Evolutionary conservation across 2,113 vertebrate species (phyloP), one percentile per base, ranked within the genome.

Genomic region (Arenaria interpres): DNA sequence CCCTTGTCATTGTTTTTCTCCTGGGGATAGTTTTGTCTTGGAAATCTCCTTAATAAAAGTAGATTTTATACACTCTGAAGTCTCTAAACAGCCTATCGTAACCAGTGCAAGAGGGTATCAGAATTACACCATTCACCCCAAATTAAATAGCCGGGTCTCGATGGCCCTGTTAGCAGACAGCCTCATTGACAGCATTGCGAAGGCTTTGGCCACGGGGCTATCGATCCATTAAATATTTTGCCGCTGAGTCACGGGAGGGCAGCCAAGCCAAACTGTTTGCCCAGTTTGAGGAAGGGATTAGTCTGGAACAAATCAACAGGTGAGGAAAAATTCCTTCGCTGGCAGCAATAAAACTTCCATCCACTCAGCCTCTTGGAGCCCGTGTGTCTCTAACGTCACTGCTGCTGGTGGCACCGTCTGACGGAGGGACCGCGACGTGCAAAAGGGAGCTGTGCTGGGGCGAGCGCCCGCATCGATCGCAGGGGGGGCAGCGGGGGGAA

Each of bases 141-240:
- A 35, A 53, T 7, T 16, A 32, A 19, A 3, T 0, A 19, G 54
- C 63, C 13, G 0, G 5, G 3, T 20, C 16, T 20, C 7, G 6
- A 4, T 2, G 63, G 51, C 66, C 51, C 51, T 4, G 59, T 4
- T 3, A 37, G 54, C 73, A 1, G 50, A 17, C 69, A 24, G n/a
- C 56, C 59, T 53, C 46, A 2, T 2, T 18, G 46, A 30, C 5
- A 62, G 54, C 50, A 3, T 2, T 2, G 18, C 23, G 5, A 24
- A 41, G 50, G 39, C 25, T 9, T 62, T 13, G 24, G 82, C 60
- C 88, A 12, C 17, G 2, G 21, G 46, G 62, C 8, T 2, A 94
- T 74, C 0, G 87, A 95, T 59, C 87, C 66, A 0, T 37, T 17
- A 16, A 86, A 72, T 67, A 10, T 59, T 91, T 73, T 67, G 46